Evolutionary conservation across 2,797 vertebrate species (phyloP).

Genomic region (Salmo trutta): DNA sequence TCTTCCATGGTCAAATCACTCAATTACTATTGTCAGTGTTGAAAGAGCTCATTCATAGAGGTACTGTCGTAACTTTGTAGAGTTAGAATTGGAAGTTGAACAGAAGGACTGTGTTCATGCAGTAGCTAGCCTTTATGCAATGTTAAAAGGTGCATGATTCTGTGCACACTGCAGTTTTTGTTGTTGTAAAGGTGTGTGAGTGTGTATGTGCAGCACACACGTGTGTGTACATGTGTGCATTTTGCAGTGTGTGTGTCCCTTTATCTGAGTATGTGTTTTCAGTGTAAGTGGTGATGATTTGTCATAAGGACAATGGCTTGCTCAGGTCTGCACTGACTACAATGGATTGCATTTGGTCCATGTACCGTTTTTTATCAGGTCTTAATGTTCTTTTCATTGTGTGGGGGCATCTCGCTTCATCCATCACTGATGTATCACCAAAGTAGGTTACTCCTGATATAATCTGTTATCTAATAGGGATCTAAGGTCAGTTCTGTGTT

Average conservation of each 20-base stretch:
- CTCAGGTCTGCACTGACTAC: neutral
- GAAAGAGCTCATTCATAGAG: neutral
- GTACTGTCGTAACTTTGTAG: neutral
- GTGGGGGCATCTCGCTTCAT: neutral
- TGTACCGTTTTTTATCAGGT: neutral
- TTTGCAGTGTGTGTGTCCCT: neutral
- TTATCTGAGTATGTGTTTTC: neutral
- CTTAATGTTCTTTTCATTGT: neutral
- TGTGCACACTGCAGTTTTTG: neutral
- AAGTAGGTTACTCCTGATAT: neutral
- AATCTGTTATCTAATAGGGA: too few relatives aligned
- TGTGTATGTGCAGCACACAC: too few relatives aligned
- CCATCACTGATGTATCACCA: neutral
- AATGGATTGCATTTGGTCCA: neutral
- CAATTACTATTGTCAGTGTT: neutral
- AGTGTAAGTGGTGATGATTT: constrained; percentile 7
- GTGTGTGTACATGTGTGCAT: neutral
- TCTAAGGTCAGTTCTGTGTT: too few relatives aligned
- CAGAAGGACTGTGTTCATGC: neutral
- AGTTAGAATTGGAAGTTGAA: neutral
- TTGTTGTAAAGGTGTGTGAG: too few relatives aligned
- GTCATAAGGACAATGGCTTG: neutral
- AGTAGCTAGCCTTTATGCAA: neutral
- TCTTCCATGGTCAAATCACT: neutral
- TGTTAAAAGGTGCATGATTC: neutral